phyloP scores from a whole-genome alignment of 2,113 vertebrate species.

The Spheniscus mendiculus region DNA sequence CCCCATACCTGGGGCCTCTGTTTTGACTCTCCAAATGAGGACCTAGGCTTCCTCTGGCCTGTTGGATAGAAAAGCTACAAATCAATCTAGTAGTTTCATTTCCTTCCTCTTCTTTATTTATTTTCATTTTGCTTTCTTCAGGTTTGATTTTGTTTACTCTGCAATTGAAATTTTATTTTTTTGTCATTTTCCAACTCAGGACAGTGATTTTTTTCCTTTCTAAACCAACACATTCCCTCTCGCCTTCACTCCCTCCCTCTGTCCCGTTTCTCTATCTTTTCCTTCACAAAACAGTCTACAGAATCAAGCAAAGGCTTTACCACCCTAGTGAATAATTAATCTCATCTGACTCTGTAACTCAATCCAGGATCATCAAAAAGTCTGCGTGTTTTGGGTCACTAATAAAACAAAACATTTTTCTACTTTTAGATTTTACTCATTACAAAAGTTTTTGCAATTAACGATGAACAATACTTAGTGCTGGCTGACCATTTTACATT shows the following conservation, averaged over 20 bases:
- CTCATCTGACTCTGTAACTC: slow-evolving; percentile 38
- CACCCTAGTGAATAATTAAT: slow-evolving; percentile 41
- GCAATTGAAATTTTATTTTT: background rate
- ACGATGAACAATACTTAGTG: background rate
- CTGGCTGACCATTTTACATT: background rate
- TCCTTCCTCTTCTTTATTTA: background rate
- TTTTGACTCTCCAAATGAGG: background rate
- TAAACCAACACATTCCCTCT: background rate
- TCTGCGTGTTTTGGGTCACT: slow-evolving; percentile 25
- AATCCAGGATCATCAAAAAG: slow-evolving; percentile 22
- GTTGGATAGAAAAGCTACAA: background rate
- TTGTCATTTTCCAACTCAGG: background rate
- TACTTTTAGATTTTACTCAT: slow-evolving; percentile 39
- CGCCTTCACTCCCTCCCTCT: background rate
- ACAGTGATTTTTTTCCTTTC: background rate
- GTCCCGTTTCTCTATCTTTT: background rate
- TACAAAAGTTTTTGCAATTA: slow-evolving; percentile 43
- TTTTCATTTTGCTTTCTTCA: background rate
- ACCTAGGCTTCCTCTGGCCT: background rate
- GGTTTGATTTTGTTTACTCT: background rate
- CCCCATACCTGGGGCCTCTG: fast-evolving
- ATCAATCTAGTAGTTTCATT: background rate
- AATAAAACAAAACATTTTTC: slow-evolving; percentile 44
- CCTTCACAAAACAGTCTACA: background rate
- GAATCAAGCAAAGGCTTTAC: slow-evolving; percentile 7